Conservation (phyloP, 2,797 vertebrate genomes). For the Mormyrops boulengeri region DNA sequence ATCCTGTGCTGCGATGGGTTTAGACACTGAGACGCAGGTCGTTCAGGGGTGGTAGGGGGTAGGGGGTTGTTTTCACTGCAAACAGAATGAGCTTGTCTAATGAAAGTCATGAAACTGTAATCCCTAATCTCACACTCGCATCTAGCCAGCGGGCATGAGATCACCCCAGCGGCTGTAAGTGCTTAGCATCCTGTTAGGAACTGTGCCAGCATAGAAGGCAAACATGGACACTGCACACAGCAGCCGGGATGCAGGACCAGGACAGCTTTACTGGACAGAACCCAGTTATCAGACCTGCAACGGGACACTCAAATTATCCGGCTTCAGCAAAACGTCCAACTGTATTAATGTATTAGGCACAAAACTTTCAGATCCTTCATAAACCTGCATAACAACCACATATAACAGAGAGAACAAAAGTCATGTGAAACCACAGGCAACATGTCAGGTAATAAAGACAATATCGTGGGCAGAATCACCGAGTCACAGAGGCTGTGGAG, state of each 20-base stretch:
- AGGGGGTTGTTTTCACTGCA: neutral
- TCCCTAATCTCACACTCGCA: neutral
- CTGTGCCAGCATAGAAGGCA: neutral
- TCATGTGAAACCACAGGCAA: neutral
- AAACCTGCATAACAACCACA: neutral
- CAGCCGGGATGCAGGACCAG: too few relatives aligned
- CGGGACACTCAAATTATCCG: neutral
- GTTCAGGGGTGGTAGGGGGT: neutral
- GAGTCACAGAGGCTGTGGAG: neutral
- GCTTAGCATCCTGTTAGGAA: neutral
- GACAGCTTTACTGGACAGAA: neutral
- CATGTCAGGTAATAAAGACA: neutral
- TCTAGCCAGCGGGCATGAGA: neutral
- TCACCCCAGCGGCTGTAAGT: neutral
- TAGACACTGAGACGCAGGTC: neutral
- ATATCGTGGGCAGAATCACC: neutral
- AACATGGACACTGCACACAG: neutral
- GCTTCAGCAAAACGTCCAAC: neutral
- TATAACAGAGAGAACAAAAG: neutral
- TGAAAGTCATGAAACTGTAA: neutral
- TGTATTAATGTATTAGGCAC: neutral
- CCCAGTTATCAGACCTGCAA: neutral
- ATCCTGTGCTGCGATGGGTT: neutral
- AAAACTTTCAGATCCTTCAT: neutral
- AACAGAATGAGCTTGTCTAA: neutral